Conservation (phyloP, 2,797 vertebrate species). For the Sebastes jordani region DNA sequence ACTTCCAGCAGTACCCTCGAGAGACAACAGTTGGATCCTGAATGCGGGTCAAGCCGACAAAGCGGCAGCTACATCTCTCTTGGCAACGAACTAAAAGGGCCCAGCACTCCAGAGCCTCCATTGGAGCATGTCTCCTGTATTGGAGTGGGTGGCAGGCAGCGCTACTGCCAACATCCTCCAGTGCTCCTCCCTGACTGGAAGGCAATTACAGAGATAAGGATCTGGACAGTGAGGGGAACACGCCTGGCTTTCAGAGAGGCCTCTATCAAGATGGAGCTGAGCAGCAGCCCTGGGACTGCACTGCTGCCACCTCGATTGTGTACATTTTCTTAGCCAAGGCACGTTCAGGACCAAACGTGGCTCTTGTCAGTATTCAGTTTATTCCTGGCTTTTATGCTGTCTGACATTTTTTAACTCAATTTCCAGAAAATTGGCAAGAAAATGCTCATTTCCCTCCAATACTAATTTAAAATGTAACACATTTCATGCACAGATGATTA, state of each 20-base stretch:
- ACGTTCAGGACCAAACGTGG: background rate
- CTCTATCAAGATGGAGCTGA: conserved; percentile 65
- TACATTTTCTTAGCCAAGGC: conserved; percentile 17
- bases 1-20: background rate
- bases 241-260: conserved; percentile 61
- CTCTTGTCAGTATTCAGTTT: background rate
- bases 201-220: conserved; percentile 77
- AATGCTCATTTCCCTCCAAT: background rate
- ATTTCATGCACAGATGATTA: background rate
- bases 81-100: conserved; percentile 42
- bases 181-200: conserved; percentile 61
- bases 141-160: conserved; percentile 52
- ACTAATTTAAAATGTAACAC: background rate
- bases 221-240: conserved; percentile 70
- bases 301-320: conserved; percentile 7
- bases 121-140: conserved; percentile 51
- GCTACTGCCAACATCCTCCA: conserved; percentile 20
- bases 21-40: conserved; percentile 16
- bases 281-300: conserved; percentile 38
- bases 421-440: background rate
- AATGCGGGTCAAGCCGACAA: conserved; percentile 40
- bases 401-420: background rate
- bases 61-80: conserved; percentile 34
- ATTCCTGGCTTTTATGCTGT: background rate
- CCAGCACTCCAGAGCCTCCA: conserved; percentile 37